Conservation (phyloP, 2,888 invertebrate genomes). For the Endomychus coccineus region DNA sequence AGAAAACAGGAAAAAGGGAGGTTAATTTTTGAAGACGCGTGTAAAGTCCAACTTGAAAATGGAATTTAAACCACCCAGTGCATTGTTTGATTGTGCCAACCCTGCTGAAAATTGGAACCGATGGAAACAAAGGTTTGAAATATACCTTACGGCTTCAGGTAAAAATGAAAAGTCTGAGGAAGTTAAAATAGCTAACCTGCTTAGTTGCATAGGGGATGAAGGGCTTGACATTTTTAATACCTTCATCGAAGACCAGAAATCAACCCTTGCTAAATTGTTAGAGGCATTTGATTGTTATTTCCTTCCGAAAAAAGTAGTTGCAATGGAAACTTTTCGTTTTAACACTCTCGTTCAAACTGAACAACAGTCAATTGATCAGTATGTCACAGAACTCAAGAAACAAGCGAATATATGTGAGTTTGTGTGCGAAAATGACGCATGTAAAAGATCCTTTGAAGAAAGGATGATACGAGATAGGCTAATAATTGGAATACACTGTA, state of each 20-base stretch:
- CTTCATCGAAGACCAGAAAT: slow-evolving; percentile 3
- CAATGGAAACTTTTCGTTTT: slow-evolving; percentile 7
- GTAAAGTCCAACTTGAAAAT: no score
- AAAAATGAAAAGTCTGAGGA: no score
- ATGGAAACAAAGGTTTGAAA: no score
- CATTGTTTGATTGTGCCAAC: no score
- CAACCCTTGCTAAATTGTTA: not conserved
- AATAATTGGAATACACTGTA: no score
- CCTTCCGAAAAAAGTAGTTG: not conserved
- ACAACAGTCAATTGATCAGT: not conserved
- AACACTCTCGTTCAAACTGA: not conserved
- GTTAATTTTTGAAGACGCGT: no score
- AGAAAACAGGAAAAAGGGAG: no score
- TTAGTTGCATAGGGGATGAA: slow-evolving; percentile 3
- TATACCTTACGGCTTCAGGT: no score
- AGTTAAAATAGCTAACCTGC: slow-evolving; percentile 1
- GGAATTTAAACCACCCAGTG: no score
- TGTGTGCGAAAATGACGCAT: not conserved
- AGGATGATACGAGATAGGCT: no score
- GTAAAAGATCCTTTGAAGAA: slow-evolving; percentile 2
- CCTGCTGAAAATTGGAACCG: no score
- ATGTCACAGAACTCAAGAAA: not conserved
- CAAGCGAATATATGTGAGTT: slow-evolving; percentile 2
- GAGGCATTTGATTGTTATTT: slow-evolving; percentile 2
- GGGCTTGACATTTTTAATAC: slow-evolving; percentile 3